Evolutionary conservation across 2,797 vertebrate species (phyloP).

Genomic region (Hippopotamyrus pictus): DNA sequence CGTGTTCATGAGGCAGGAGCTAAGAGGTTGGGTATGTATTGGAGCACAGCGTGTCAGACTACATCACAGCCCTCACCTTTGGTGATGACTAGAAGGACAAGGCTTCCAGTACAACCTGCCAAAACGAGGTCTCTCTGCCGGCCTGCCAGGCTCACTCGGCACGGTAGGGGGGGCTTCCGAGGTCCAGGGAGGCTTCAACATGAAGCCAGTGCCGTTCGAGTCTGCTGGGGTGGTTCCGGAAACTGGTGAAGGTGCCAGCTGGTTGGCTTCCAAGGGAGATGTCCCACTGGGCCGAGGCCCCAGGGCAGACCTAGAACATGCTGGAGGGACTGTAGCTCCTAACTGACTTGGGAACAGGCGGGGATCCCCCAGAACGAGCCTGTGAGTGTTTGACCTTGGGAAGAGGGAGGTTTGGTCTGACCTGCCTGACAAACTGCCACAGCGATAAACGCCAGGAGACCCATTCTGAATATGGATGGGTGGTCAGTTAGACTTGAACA

Average conservation of each 20-base stretch:
- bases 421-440: background rate
- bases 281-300: background rate
- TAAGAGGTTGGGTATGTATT: background rate
- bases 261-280: background rate
- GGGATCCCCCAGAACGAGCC: background rate
- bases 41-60: background rate
- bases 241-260: background rate
- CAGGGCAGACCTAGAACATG: background rate
- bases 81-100: background rate
- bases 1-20: background rate
- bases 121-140: background rate
- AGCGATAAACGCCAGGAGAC: background rate
- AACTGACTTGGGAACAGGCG: background rate
- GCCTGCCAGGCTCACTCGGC: background rate
- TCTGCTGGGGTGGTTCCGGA: background rate
- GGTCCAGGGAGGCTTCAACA: background rate
- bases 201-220: background rate
- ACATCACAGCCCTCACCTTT: background rate
- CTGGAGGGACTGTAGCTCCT: background rate
- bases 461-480: background rate
- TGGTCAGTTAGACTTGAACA: background rate
- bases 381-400: background rate
- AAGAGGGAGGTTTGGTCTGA: background rate
- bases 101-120: background rate
- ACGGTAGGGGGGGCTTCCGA: background rate